Evolutionary conservation across 1,140 invertebrate genomes (phyloP).

Genomic region (Leptinotarsa undecemlineata): DNA sequence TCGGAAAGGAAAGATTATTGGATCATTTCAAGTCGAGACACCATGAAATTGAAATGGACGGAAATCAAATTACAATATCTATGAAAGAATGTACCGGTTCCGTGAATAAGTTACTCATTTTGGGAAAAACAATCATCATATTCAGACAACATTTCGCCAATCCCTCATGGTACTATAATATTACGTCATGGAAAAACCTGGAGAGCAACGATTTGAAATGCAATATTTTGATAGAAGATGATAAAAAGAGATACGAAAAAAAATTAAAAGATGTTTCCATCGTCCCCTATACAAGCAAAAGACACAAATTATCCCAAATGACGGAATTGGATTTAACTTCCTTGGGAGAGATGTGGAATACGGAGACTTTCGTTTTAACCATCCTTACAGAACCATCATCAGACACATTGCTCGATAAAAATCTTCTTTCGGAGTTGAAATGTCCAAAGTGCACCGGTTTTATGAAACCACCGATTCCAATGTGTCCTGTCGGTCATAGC

Average conservation of each 20-base stretch:
- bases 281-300: not conserved
- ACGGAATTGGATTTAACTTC: not conserved
- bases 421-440: conserved; percentile 59
- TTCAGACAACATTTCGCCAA: not conserved
- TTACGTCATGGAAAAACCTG: not conserved
- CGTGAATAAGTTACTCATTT: not conserved
- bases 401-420: conserved; percentile 20
- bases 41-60: not conserved
- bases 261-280: not conserved
- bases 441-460: conserved; percentile 63
- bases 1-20: not conserved
- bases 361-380: not conserved
- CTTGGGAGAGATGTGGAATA: not conserved
- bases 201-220: not conserved
- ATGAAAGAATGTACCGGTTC: too few species aligned
- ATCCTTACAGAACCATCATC: not conserved
- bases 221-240: not conserved
- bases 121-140: not conserved
- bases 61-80: not conserved
- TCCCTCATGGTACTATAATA: not conserved
- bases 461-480: conserved; percentile 60
- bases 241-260: not conserved
- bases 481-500: conserved; percentile 59
- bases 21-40: conserved; percentile 1
- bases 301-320: not conserved